Percentiles rank a stretch among this genome's conserved stretches.
phyloP scores from a whole-genome alignment of 2,113 vertebrate species.

The Acrocephalus arundinaceus region DNA sequence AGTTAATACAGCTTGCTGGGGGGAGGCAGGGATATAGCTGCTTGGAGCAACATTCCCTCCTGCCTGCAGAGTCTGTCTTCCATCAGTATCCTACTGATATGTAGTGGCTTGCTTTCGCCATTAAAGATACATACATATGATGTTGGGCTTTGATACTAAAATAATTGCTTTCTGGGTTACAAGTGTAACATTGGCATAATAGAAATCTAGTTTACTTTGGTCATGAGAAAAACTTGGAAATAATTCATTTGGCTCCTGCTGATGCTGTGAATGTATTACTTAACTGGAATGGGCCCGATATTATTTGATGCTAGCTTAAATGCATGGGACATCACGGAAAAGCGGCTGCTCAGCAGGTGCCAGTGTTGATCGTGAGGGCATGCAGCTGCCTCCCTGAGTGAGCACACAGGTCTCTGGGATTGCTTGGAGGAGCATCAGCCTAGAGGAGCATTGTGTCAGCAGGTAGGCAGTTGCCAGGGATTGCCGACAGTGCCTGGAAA shows the following conservation, averaged over 20 bases:
- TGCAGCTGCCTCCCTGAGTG: neutral
- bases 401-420: neutral
- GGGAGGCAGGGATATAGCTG: neutral
- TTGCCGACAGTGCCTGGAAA: neutral
- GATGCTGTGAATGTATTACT: neutral
- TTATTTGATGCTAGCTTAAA: neutral
- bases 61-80: neutral
- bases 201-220: neutral
- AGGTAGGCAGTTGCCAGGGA: accelerated
- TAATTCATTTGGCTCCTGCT: neutral
- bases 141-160: neutral
- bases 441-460: neutral
- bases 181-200: neutral
- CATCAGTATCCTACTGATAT: neutral
- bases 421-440: neutral
- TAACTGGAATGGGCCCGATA: neutral
- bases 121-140: neutral
- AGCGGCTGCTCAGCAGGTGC: neutral
- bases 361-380: accelerated
- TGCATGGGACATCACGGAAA: neutral
- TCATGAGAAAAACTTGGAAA: neutral
- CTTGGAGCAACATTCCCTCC: neutral
- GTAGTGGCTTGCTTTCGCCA: neutral
- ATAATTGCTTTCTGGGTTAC: neutral
- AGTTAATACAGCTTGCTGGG: neutral